Percentiles rank a stretch among this genome's conserved stretches.
These are phyloP conservation scores for Bombus breviceps DNA, from an alignment of 1,140 invertebrate species.

Conservation along the genomic window DNA sequence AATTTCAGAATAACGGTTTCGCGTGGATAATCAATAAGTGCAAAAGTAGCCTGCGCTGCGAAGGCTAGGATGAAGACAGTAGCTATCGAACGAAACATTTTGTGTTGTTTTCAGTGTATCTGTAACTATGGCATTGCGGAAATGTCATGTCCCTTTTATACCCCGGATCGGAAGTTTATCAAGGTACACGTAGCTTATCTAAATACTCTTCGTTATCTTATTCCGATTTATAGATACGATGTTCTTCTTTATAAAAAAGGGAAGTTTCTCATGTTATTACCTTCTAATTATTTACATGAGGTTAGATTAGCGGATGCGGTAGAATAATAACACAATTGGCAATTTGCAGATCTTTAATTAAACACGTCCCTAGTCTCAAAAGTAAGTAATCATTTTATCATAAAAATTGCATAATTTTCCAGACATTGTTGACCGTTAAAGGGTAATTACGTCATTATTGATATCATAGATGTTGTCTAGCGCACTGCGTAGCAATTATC, in stretches of 20 bases:
- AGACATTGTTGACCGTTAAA: too few relatives aligned
- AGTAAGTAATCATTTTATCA: accelerated
- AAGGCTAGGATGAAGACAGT: not conserved
- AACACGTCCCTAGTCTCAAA: too few relatives aligned
- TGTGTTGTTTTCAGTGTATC: not conserved
- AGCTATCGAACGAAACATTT: not conserved
- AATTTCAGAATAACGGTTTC: not conserved
- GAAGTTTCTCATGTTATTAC: not conserved
- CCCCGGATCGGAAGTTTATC: not conserved
- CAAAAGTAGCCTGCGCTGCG: not conserved
- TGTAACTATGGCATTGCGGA: not conserved
- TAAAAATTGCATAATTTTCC: too few relatives aligned
- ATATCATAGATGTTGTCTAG: too few relatives aligned
- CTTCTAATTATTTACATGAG: not conserved
- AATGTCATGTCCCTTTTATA: not conserved
- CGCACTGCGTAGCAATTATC: too few relatives aligned
- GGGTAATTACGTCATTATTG: too few relatives aligned
- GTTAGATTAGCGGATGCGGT: not conserved
- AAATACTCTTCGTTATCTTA: too few relatives aligned
- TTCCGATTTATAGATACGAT: too few relatives aligned
- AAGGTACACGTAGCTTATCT: not conserved
- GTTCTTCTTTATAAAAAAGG: too few relatives aligned
- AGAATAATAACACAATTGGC: not conserved
- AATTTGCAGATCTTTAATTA: not conserved
- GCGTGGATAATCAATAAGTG: not conserved